A percentile compares a stretch with the other conserved stretches of the same genome.
Conservation (phyloP, 2,888 invertebrate species). For the Neoaliturus tenellus region DNA sequence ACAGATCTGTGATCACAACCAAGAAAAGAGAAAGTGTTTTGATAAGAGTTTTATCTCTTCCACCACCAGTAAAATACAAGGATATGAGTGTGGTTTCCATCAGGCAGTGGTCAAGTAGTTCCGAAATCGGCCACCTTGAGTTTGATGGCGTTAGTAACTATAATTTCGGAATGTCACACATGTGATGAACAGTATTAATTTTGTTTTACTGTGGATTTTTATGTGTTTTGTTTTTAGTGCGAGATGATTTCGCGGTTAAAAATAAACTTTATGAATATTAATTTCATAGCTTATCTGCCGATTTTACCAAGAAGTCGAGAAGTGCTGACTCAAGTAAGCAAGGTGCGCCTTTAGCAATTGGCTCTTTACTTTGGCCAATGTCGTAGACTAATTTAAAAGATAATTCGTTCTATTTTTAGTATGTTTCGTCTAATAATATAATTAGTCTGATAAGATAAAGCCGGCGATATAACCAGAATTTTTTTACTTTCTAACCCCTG, state of each 20-base stretch:
- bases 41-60: not conserved
- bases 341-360: constrained; percentile 46
- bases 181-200: constrained; percentile 24
- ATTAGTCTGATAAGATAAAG: not conserved
- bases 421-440: not conserved
- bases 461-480: not conserved
- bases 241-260: constrained; percentile 34
- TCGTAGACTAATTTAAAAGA: constrained; percentile 10
- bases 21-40: not conserved
- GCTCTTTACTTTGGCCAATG: constrained; percentile 17
- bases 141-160: constrained; percentile 46
- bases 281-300: not conserved
- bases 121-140: constrained; percentile 11
- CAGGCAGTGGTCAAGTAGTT: constrained; percentile 40
- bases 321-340: constrained; percentile 40
- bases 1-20: not conserved
- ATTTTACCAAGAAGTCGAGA: not conserved
- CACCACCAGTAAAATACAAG: not conserved
- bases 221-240: not conserved
- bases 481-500: not conserved
- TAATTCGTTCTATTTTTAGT: constrained; percentile 34
- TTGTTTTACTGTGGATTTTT: constrained; percentile 3
- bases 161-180: constrained; percentile 32
- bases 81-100: constrained; percentile 1
- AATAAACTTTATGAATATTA: not conserved